phyloP scores from a whole-genome alignment of 92 coral and sea anemone species.

The Epizoanthus rinbou region DNA sequence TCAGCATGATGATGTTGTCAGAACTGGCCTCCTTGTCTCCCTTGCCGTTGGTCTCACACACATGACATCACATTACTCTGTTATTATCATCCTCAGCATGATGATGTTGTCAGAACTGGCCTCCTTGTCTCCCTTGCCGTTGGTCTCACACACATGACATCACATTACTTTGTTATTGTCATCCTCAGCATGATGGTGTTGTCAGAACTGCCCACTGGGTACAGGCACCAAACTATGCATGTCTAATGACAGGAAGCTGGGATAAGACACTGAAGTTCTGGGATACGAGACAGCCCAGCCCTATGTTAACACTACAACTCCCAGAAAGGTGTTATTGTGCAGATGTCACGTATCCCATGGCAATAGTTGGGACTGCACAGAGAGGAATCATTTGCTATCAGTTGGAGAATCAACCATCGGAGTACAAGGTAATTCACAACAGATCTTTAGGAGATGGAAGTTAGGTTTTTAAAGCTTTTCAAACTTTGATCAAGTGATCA shows the following conservation, averaged over 20 bases:
- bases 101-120: too few relatives aligned
- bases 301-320: conserved; percentile 76
- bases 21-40: too few relatives aligned
- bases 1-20: too few relatives aligned
- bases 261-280: conserved; percentile 96
- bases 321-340: conserved; percentile 98
- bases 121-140: neutral
- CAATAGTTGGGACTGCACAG: conserved; percentile 97
- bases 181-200: conserved; percentile 86
- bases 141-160: neutral
- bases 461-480: too few relatives aligned
- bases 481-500: too few relatives aligned
- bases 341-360: conserved; percentile 98
- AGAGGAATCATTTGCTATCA: conserved; percentile 95
- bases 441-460: neutral
- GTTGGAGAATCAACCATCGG: conserved; percentile 91
- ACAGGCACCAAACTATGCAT: conserved; percentile 93
- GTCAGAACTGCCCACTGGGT: conserved; percentile 93
- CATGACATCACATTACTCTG: too few relatives aligned
- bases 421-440: conserved; percentile 64
- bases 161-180: neutral
- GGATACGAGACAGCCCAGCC: conserved; percentile 88
- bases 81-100: too few relatives aligned
- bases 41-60: too few relatives aligned
- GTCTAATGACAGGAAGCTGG: conserved; percentile 99